Evolutionary conservation across 2,888 invertebrate genomes (phyloP).

Genomic region (Microctonus hyperodae): DNA sequence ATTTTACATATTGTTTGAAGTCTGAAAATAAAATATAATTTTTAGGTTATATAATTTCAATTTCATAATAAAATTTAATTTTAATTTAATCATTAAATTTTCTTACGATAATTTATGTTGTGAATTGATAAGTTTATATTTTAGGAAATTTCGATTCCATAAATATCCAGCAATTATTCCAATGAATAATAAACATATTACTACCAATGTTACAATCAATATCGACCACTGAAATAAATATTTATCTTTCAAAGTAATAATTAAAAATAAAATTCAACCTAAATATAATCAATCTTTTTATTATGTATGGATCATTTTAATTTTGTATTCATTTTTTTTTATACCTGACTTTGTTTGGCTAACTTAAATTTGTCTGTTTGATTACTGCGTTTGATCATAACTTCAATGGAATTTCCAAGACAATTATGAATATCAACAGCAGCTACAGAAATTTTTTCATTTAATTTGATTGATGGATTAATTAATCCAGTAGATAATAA

Average conservation of each 20-base stretch:
- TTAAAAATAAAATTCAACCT: conserved; percentile 6
- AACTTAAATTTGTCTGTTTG: not conserved
- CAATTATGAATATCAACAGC: conserved; percentile 48
- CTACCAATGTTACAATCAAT: conserved; percentile 29
- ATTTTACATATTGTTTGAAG: conserved; percentile 31
- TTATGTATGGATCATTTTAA: not conserved
- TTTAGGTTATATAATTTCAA: not conserved
- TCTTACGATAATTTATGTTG: conserved; percentile 20
- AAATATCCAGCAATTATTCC: conserved; percentile 27
- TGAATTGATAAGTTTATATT: conserved; percentile 33
- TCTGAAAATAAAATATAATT: conserved; percentile 27
- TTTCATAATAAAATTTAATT: not conserved
- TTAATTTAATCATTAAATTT: conserved; percentile 1
- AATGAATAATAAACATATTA: conserved; percentile 26
- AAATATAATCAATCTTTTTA: conserved; percentile 23
- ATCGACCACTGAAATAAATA: conserved; percentile 35
- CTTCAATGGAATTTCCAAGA: conserved; percentile 43
- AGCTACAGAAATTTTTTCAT: conserved; percentile 47
- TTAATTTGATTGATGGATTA: conserved; percentile 33
- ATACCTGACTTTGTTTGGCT: not conserved
- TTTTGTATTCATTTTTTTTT: not conserved
- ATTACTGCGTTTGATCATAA: conserved; percentile 28
- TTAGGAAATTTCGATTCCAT: conserved; percentile 28
- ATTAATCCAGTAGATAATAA: conserved; percentile 40
- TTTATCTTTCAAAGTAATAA: conserved; percentile 1